Percentiles rank a stretch among this genome's conserved stretches.
These are phyloP conservation scores for Habropoda laboriosa DNA, from an alignment of 1,140 invertebrate species.

Conservation along the genomic window DNA sequence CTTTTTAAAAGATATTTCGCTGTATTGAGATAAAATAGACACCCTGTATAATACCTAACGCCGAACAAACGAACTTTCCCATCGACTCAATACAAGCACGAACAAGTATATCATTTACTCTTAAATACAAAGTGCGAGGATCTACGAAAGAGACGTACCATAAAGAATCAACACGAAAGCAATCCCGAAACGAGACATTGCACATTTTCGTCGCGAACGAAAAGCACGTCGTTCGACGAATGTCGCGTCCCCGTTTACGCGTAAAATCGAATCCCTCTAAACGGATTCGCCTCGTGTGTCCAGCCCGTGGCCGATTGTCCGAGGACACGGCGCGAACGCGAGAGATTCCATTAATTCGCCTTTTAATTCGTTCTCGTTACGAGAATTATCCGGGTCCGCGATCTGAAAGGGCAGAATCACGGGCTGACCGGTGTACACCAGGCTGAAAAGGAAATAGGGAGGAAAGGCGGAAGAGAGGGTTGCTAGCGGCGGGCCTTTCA, in stretches of 20 bases:
- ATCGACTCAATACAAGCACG: too few relatives aligned
- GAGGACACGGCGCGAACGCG: conserved; percentile 44
- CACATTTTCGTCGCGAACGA: too few relatives aligned
- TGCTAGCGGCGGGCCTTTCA: conserved; percentile 19
- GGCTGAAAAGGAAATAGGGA: conserved; percentile 42
- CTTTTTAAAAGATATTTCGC: too few relatives aligned
- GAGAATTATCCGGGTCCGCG: conserved; percentile 72
- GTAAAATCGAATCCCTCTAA: conserved; percentile 39
- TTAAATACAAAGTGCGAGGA: too few relatives aligned
- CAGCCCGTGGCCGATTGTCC: background rate
- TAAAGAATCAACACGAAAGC: too few relatives aligned
- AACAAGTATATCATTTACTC: too few relatives aligned
- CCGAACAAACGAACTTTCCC: too few relatives aligned
- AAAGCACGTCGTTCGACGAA: too few relatives aligned
- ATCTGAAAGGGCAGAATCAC: conserved; percentile 69
- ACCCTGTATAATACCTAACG: too few relatives aligned
- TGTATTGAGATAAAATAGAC: too few relatives aligned
- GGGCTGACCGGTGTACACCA: background rate
- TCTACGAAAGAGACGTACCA: too few relatives aligned
- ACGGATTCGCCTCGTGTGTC: conserved; percentile 8
- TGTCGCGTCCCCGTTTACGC: background rate
- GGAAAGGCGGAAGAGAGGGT: background rate
- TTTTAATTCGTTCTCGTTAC: conserved; percentile 76
- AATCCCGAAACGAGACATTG: too few relatives aligned
- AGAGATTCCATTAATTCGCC: conserved; percentile 71